A percentile compares a stretch with the other conserved stretches of the same genome.
Evolutionary conservation across 2,113 vertebrate species (phyloP).

Genomic region (Petrocephalus zakoni): DNA sequence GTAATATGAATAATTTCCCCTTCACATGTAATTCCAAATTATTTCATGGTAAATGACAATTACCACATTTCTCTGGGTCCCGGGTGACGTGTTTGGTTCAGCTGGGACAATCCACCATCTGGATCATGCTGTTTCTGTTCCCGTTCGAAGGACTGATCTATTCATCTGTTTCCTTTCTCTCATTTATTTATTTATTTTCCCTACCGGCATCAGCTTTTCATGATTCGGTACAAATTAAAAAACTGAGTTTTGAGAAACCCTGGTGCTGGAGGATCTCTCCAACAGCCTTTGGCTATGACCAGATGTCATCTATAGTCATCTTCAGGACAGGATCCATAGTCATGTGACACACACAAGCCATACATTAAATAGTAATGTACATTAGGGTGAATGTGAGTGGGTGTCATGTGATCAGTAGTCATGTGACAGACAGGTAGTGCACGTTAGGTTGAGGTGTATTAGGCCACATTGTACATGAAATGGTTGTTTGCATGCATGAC

Average conservation of each 20-base stretch:
- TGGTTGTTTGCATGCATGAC: neutral
- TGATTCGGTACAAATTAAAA: neutral
- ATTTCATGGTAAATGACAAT: slow-evolving; percentile 13
- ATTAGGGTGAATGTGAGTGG: neutral
- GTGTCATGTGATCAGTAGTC: neutral
- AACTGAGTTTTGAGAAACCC: neutral
- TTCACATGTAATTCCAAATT: slow-evolving; percentile 9
- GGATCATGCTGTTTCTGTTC: neutral
- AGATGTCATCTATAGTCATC: neutral
- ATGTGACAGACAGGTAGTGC: neutral
- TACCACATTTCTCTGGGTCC: neutral
- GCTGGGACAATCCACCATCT: neutral
- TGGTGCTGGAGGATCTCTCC: neutral
- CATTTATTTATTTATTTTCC: neutral
- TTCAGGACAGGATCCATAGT: neutral
- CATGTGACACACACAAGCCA: neutral
- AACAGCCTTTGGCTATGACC: neutral
- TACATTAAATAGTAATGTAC: neutral
- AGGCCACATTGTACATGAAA: neutral
- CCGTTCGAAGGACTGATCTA: neutral
- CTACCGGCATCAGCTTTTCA: neutral
- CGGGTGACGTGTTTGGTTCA: neutral
- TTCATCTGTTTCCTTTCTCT: neutral
- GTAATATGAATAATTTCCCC: neutral
- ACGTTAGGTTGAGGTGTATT: neutral